Evolutionary conservation across 2,797 vertebrate genomes (phyloP), one percentile per base, ranked within the genome.

Genomic region (Eremophila alpestris): DNA sequence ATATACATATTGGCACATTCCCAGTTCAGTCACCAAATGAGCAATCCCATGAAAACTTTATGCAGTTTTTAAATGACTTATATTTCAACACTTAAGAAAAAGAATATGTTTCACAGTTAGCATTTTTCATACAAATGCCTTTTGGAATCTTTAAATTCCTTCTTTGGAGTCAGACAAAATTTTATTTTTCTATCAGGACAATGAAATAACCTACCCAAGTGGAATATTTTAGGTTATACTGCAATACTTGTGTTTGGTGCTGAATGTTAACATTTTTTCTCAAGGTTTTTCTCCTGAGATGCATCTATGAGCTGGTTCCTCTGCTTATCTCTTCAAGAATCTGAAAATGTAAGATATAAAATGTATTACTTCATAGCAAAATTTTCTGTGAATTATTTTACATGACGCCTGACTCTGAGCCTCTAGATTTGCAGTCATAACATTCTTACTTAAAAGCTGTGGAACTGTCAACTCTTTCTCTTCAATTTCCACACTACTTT

Each of bases 401-500:
- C 5, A 18, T 26, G n/a, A n/a, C 32, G 36, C 27, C 55, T 86
- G 34, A 43, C 49, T 54, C 43, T 24, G 52, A 73, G 27, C 29
- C 26, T 76, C 41, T 10, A 29, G 40, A 55, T 54, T 82, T 69
- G 62, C 1, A 0, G 58, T 62, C 60, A 34, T 62, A 78, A 59
- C 17, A 78, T 45, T n/a, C 52, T 9, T 56, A 41, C 83, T 94
- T 59, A 68, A 92, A 83, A 88, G 20, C n/a, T 80, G 27, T 38
- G 34, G 34, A 92, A 41, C 36, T 68, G 19, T 78, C 24, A 87
- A 43, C 59, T 89, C n/a, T 76, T 89, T 91, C 59, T 89, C n/a
- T 76, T 89, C 92, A 70, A 20, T 82, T 96, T 92, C 41, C 73
- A 86, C 59, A 32, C 43, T 83, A 19, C 21, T 95, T 94, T 91